Base-by-base conservation (phyloP, 2,113 vertebrate species). In the Lophura nycthemera region DNA sequence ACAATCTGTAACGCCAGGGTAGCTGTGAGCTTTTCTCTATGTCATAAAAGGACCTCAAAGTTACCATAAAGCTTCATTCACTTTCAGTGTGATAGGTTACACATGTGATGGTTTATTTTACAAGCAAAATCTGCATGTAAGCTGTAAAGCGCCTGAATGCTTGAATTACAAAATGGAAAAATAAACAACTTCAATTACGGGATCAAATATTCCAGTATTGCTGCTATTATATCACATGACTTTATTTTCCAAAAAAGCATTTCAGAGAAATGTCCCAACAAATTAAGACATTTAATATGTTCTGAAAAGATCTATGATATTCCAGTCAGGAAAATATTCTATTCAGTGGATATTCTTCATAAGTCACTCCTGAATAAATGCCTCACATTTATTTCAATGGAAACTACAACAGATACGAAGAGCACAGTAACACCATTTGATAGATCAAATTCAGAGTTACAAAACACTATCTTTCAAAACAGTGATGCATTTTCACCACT, bases 71-170 rank as follows among this genome's bases (percentile, higher is more conserved):
- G 48, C 30, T 93, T 92, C 89, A 42, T 95, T 96, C 56, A 80
- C 52, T 92, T 90, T 90, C 72, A 83, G 66, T 85, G 74, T 95
- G 92, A 96, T 90, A 70, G 82, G 82, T 92, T 96, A 83, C 76
- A 93, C 83, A 74, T 95, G 89, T 90, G 89, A 94, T 38, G 77
- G 81, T 90, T 95, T 96, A 94, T 96, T 97, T 97, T 96, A 88
- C 66, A 92, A 92, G 74, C 3, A 81, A 86, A 94, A 93, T 90
- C 83, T 96, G 59, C 85, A 90, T 92, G 54, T 83, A 92, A 95
- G 30, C 43, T 93, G 38, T 75, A 92, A 95, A 97, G 76, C 54
- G 25, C 74, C 64, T 60, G 50, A 45, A 83, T 79, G 66, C 36
- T 92, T 95, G 83, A 69, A 82, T 91, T 89, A 73, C 50, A 86